Evolutionary conservation across 2,888 invertebrate species (phyloP).

Genomic region (Sphaerophoria taeniata): DNA sequence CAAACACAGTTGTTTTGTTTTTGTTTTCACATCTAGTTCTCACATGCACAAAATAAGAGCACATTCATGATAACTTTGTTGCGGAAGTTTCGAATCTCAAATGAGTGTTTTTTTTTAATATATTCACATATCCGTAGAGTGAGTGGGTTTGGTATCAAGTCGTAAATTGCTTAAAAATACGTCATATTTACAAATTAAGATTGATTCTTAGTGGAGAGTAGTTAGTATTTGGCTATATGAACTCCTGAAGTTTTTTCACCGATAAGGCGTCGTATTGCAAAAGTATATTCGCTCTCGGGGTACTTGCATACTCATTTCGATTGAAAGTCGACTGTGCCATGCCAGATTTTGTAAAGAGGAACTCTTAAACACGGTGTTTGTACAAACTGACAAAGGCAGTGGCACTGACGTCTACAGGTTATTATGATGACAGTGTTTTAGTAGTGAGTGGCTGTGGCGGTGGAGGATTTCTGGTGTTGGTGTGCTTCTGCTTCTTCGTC

Average conservation of each 20-base stretch:
- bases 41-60: conserved; percentile 54
- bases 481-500: conserved; percentile 6
- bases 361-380: background rate
- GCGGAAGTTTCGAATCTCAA: conserved; percentile 56
- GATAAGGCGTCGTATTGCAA: conserved; percentile 4
- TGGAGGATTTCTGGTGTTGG: background rate
- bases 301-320: conserved; percentile 59
- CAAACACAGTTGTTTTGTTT: no score
- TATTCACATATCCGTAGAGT: no score
- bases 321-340: conserved; percentile 37
- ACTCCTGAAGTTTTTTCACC: background rate
- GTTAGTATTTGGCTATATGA: background rate
- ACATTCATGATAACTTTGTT: conserved; percentile 54
- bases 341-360: conserved; percentile 47
- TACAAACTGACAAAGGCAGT: background rate
- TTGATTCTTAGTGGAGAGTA: conserved; percentile 1
- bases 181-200: background rate
- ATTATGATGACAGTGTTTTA: background rate
- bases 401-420: background rate
- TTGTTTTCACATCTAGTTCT: background rate
- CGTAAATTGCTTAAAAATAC: no score
- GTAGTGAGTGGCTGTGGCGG: background rate
- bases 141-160: no score
- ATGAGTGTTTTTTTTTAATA: background rate
- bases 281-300: conserved; percentile 4